Base-by-base conservation (phyloP, 2,888 invertebrate species). In the Andrena bicolor region DNA sequence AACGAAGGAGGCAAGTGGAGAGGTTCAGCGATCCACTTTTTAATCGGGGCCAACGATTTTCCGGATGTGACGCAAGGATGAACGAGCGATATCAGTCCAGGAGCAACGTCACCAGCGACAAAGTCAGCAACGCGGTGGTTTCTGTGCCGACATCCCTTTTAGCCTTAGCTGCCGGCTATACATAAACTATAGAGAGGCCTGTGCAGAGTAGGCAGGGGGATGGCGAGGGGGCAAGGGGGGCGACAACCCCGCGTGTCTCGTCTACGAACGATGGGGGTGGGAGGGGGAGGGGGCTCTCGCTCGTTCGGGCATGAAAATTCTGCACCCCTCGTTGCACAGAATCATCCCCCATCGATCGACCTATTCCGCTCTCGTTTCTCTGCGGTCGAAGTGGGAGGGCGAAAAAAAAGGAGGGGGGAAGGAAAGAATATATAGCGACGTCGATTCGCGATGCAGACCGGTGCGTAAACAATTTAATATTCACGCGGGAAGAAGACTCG, bases 231-330 rank as follows among this genome's bases (percentile, higher is more conserved):
- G 70, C 82, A 69, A 76, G 73, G 83, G 85, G 80, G 64, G 84
- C 84, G 83, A 86, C 90, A 82, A 89, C 89, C 80, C 78, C 85
- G 78, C 94, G 88, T 95, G 95, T 71, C 94, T 94, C 88, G 94
- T 81, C 87, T 81, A 77, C 73, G 71, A 70, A 70, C 77, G 79
- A 76, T 23, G 77, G 83, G 78, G n/a, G n/a, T n/a, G n/a, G n/a
- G n/a, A n/a, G n/a, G n/a, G n/a, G n/a, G n/a, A n/a, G n/a, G 81
- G 80, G 80, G 41, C 41, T 41, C 94, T 94, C 88, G 94, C 83
- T 89, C 87, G 86, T 86, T 87, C 88, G 88, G 86, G 90, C 90
- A 90, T 92, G 90, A 91, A 91, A 92, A 90, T 90, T 89, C 90
- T 86, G 84, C 90, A 90, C 86, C 88, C 90, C 90, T 88, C 88